phyloP scores from a whole-genome alignment of 2,113 vertebrate species.

The Zeus faber region DNA sequence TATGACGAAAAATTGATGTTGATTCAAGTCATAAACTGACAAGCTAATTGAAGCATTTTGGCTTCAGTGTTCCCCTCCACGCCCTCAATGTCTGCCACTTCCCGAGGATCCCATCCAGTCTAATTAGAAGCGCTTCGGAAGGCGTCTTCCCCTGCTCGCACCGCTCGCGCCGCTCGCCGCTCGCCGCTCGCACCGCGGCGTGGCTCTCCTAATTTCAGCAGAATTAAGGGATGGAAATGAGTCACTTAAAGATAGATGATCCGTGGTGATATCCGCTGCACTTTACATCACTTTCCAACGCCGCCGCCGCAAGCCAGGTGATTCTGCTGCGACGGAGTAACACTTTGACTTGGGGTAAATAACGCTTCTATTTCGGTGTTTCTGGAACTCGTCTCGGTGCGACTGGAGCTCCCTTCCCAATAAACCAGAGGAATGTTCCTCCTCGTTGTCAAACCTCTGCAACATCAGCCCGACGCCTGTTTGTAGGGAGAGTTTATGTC shows the following conservation, averaged over 20 bases:
- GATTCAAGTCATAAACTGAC: conserved; percentile 50
- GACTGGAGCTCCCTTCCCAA: too few relatives aligned
- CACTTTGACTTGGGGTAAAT: too few relatives aligned
- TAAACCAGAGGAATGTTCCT: neutral
- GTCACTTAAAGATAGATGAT: conserved; percentile 45
- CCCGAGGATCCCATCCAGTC: conserved; percentile 24
- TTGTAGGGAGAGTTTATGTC: conserved; percentile 22
- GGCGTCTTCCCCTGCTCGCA: conserved; percentile 4
- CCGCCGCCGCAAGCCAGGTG: too few relatives aligned
- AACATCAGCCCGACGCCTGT: neutral
- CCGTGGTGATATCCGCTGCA: conserved; percentile 28
- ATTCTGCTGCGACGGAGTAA: too few relatives aligned
- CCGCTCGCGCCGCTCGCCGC: too few relatives aligned
- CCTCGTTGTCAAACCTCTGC: neutral
- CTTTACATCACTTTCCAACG: conserved; percentile 13
- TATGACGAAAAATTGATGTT: conserved; percentile 44
- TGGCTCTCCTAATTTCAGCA: conserved; percentile 27
- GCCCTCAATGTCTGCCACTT: conserved; percentile 34
- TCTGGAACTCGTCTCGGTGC: too few relatives aligned
- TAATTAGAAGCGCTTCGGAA: conserved; percentile 31
- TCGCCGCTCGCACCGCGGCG: neutral
- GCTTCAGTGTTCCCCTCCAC: conserved; percentile 36
- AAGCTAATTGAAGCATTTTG: conserved; percentile 55
- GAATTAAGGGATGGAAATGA: conserved; percentile 43
- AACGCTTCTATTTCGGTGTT: too few relatives aligned